Conservation (phyloP, 2,113 vertebrate genomes). For the Glareola pratincola region DNA sequence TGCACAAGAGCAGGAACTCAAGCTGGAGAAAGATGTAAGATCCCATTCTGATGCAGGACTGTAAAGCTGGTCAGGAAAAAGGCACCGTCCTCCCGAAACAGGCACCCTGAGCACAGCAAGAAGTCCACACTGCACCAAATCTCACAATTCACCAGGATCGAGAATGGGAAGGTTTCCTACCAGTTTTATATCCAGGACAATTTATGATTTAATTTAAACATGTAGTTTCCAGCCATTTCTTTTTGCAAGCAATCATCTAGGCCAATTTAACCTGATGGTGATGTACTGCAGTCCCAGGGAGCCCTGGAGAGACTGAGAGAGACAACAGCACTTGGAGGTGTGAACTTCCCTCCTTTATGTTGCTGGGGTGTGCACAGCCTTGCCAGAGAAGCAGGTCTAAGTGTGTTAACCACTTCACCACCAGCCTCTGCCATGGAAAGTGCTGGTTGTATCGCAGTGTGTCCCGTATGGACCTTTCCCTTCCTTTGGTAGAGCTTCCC, state of each 20-base stretch:
- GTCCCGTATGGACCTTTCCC: not conserved
- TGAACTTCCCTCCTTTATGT: constrained; percentile 3
- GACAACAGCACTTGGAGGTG: not conserved
- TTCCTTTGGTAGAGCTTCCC: not conserved
- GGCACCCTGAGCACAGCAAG: not conserved
- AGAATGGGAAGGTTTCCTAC: not conserved
- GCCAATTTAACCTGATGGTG: constrained; percentile 38
- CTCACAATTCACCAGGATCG: not conserved
- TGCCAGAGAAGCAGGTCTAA: not conserved
- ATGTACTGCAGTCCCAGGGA: not conserved
- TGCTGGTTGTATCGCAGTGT: not conserved
- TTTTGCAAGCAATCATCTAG: constrained; percentile 39
- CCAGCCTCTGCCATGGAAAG: not conserved
- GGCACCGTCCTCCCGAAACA: not conserved
- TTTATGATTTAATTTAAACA: constrained; percentile 54
- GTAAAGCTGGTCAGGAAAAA: not conserved
- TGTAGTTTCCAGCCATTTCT: constrained; percentile 12
- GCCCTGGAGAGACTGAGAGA: not conserved
- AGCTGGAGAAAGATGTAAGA: not conserved
- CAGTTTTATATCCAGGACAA: not conserved
- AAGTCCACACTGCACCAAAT: not conserved
- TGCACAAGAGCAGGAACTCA: not conserved
- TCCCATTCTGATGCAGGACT: not conserved
- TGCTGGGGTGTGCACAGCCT: not conserved
- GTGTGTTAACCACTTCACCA: not conserved